Base-by-base conservation (phyloP, 2,113 vertebrate genomes). In the Amblyopsis rosae region DNA sequence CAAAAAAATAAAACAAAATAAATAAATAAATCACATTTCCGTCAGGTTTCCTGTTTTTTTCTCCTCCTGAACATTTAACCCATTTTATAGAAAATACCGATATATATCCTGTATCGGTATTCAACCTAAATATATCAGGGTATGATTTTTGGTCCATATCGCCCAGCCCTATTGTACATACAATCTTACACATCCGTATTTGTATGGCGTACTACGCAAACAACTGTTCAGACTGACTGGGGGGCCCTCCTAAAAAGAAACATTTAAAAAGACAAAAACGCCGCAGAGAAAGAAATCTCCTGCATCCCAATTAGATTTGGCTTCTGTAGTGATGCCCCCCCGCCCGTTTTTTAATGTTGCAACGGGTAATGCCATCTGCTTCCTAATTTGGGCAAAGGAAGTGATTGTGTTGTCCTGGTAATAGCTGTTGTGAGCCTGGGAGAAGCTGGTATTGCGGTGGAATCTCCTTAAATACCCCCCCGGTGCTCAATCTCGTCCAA, bases 311-410 rank as follows among this genome's bases (percentile, higher is more conserved):
- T 82, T 59, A 69, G 46, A 71, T 80, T 77, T 63, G 57, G 9
- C 62, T n/a, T 73, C 67, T 73, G 70, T 66, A 41, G 35, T 8
- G 4, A 41, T 19, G 59, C 15, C 56, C 41, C 66, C 15, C 45
- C 33, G 35, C 59, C n/a, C 35, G 32, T 51, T 32, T 68, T 55
- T 65, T 65, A 7, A 2, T 74, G 73, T 72, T 67, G 61, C 51
- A 32, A 61, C 15, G 65, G 41, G 75, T 83, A 82, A 87, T 83
- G 80, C 65, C 70, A 68, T 84, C 83, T 76, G 45, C 63, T 35
- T 76, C 72, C 79, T 88, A 69, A 86, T 88, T 78, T 73, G 69
- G 77, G 75, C 68, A 19, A 47, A 69, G 71, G 73, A 79, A 80
- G 80, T 67, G 61, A 86, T 87, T 80, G 77, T 80, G 58, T 65